These are phyloP conservation scores for Dolichopus griseipennis DNA, from an alignment of 2,888 invertebrate genomes.

Conservation along the genomic window DNA sequence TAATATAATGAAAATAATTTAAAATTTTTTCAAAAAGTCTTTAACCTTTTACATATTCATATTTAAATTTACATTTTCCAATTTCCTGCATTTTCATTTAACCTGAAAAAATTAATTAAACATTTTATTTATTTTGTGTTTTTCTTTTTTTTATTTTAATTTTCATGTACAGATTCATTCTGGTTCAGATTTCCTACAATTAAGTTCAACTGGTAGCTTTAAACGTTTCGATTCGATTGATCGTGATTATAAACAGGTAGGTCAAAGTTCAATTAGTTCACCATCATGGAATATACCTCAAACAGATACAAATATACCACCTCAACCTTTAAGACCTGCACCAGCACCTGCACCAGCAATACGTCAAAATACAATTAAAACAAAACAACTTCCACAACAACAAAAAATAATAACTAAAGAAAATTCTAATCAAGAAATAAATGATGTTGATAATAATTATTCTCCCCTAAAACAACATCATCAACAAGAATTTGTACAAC, in stretches of 20 bases:
- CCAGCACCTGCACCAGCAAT: constrained; percentile 43
- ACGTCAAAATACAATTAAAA: constrained; percentile 24
- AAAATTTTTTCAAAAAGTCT: no score
- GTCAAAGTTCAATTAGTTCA: constrained; percentile 40
- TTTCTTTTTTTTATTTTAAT: not conserved
- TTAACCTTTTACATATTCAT: no score
- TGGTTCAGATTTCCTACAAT: constrained; percentile 51
- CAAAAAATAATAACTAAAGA: not conserved
- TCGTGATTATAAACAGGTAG: constrained; percentile 46
- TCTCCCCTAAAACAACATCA: not conserved
- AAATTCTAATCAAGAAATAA: not conserved
- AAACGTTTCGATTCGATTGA: constrained; percentile 57
- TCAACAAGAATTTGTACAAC: not conserved
- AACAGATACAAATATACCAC: constrained; percentile 47
- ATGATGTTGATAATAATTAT: not conserved
- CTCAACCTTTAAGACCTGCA: constrained; percentile 57
- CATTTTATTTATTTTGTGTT: not conserved
- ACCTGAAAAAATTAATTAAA: no score
- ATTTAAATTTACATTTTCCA: no score
- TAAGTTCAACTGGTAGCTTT: constrained; percentile 55
- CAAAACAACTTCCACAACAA: not conserved
- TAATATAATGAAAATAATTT: no score
- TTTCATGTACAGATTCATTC: constrained; percentile 49
- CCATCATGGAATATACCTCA: constrained; percentile 41
- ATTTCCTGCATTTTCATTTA: no score